phyloP scores from a whole-genome alignment of 2,797 vertebrate species.

The Gadopsis bispinosus region DNA sequence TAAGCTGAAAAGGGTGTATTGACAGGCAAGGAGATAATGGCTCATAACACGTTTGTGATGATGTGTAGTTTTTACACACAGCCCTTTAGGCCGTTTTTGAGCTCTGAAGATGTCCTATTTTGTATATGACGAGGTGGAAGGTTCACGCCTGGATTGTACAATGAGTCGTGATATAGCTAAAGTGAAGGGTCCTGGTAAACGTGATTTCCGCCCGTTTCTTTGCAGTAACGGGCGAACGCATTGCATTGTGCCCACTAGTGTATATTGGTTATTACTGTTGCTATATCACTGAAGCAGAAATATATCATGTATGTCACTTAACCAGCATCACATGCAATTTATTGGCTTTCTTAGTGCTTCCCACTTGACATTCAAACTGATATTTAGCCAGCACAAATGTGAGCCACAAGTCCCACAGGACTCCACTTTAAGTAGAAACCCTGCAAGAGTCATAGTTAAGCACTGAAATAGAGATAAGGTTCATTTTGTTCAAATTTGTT shows the following conservation, averaged over 20 bases:
- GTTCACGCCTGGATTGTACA: constrained; percentile 41
- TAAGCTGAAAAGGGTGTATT: constrained; percentile 46
- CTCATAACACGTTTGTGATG: constrained; percentile 51
- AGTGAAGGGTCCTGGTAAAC: constrained; percentile 34
- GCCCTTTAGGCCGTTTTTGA: constrained; percentile 34
- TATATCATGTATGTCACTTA: constrained; percentile 25
- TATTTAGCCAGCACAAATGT: constrained; percentile 19
- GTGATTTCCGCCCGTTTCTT: constrained; percentile 36
- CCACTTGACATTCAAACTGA: constrained; percentile 25
- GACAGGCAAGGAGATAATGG: constrained; percentile 50
- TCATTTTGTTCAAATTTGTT: constrained; percentile 49
- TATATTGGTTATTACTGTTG: constrained; percentile 32
- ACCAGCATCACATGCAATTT: constrained; percentile 38
- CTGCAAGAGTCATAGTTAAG: constrained; percentile 15
- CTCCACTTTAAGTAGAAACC: constrained; percentile 5
- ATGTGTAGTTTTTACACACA: constrained; percentile 37
- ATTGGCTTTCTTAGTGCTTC: constrained; percentile 40
- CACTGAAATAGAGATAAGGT: constrained; percentile 39
- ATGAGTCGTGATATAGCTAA: constrained; percentile 37
- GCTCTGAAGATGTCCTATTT: constrained; percentile 53
- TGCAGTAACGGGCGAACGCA: constrained; percentile 12
- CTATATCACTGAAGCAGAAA: constrained; percentile 40
- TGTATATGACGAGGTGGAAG: constrained; percentile 33
- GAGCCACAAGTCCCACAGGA: constrained; percentile 14
- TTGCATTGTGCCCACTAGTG: constrained; percentile 21